These are phyloP conservation scores for Todiramphus chloris DNA, from an alignment of 2,113 vertebrate genomes.

Conservation along the genomic window DNA sequence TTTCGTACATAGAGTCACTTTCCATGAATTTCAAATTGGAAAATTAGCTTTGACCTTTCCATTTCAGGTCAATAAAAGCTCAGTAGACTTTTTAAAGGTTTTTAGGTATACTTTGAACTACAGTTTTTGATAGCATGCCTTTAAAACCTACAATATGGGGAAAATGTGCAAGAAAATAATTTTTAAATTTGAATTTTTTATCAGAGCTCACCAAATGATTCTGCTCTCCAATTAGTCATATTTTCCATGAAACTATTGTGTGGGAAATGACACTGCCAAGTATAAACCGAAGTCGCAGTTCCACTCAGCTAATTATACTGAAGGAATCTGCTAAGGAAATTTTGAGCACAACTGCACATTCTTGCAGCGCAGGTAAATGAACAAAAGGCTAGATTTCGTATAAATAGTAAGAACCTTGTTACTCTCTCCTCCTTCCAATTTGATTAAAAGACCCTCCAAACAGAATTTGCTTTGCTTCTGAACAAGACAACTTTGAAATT, in stretches of 20 bases:
- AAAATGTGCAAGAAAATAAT: background rate
- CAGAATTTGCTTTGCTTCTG: background rate
- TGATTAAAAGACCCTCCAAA: background rate
- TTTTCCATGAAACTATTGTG: background rate
- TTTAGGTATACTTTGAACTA: background rate
- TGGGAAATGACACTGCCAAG: background rate
- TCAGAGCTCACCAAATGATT: background rate
- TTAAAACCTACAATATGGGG: background rate
- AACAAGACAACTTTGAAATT: conserved; percentile 18
- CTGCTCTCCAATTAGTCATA: background rate
- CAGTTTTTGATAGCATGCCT: background rate
- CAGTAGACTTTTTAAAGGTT: background rate
- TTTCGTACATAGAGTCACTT: background rate
- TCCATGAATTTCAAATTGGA: background rate
- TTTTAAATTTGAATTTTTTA: background rate
- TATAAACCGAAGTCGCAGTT: background rate
- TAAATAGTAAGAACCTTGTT: background rate
- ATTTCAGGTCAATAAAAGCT: background rate
- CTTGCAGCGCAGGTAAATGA: background rate
- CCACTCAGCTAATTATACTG: background rate
- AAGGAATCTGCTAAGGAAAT: background rate
- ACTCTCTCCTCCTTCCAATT: background rate
- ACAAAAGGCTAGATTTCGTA: background rate
- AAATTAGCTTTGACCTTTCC: conserved; percentile 1
- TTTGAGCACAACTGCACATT: background rate